These are phyloP conservation scores for Gavia stellata DNA, from an alignment of 2,113 vertebrate genomes.

Conservation along the genomic window DNA sequence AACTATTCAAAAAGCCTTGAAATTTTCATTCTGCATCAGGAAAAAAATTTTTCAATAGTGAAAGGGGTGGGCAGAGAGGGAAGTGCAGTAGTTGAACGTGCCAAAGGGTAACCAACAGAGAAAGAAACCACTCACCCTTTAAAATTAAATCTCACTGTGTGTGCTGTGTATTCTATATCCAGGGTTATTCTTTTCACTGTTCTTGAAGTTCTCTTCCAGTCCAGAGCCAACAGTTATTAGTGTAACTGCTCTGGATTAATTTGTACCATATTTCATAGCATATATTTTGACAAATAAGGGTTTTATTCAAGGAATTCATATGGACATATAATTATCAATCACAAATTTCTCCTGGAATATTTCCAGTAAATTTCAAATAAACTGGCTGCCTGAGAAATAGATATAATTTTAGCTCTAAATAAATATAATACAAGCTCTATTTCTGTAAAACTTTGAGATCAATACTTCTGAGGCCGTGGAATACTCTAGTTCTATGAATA, in stretches of 20 bases:
- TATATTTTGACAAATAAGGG: neutral
- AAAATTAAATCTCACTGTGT: neutral
- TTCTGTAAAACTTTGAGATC: neutral
- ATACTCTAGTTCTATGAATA: neutral
- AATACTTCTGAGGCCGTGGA: neutral
- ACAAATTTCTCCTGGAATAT: neutral
- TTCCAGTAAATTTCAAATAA: neutral
- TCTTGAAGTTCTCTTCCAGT: neutral
- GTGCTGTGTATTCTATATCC: neutral
- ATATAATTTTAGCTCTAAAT: neutral
- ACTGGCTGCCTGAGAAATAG: neutral
- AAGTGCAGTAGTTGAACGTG: neutral
- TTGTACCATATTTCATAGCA: neutral
- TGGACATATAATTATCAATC: neutral
- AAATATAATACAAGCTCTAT: neutral
- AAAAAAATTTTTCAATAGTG: neutral
- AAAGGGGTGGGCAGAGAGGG: neutral
- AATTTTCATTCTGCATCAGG: conserved; percentile 37
- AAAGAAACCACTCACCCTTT: conserved; percentile 2
- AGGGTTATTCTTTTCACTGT: neutral
- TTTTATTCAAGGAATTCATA: neutral
- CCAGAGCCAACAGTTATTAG: neutral
- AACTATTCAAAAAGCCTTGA: neutral
- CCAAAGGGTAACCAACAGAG: neutral
- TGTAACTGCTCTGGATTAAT: neutral